Percentiles rank a stretch among this genome's conserved stretches.
Evolutionary conservation across 2,113 vertebrate species (phyloP).

Genomic region (Toxotes jaculatrix): DNA sequence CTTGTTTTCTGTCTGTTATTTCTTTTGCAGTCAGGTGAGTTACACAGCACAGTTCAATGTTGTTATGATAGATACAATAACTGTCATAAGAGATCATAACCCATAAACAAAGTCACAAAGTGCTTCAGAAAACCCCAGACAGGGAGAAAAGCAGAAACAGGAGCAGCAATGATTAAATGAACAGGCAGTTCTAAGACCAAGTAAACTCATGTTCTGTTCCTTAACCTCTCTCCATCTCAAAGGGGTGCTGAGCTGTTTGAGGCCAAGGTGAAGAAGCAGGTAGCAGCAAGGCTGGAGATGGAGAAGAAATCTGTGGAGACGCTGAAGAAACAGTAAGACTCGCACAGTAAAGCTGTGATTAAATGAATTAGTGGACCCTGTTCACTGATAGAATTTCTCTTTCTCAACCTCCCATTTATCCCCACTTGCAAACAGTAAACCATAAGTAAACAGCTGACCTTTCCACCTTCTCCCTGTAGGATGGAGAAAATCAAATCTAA

Average conservation of each 20-base stretch:
- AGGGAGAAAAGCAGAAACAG: not conserved
- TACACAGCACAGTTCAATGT: not conserved
- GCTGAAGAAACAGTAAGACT: constrained; percentile 82
- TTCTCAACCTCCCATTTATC: not conserved
- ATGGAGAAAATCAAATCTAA: constrained; percentile 87
- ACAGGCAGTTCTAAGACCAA: not conserved
- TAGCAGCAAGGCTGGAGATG: constrained; percentile 77
- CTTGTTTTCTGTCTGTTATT: too few relatives aligned
- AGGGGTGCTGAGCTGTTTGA: constrained; percentile 86
- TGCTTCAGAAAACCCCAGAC: not conserved
- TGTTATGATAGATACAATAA: not conserved
- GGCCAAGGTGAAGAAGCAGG: constrained; percentile 82
- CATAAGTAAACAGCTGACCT: not conserved
- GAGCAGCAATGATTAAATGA: not conserved
- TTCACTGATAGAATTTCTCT: not conserved
- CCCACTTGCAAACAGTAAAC: not conserved
- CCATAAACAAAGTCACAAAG: not conserved
- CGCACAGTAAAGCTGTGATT: constrained; percentile 13
- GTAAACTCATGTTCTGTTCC: not conserved
- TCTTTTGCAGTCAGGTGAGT: too few relatives aligned
- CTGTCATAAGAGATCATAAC: not conserved
- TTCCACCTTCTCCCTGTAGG: constrained; percentile 63
- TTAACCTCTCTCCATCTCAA: not conserved
- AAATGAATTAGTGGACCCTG: constrained; percentile 7
- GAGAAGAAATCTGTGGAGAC: constrained; percentile 82